Percentiles rank a stretch among this genome's conserved stretches.
These are phyloP conservation scores for Mus minutoides DNA, from an alignment of 2,797 vertebrate species.

Conservation along the genomic window DNA sequence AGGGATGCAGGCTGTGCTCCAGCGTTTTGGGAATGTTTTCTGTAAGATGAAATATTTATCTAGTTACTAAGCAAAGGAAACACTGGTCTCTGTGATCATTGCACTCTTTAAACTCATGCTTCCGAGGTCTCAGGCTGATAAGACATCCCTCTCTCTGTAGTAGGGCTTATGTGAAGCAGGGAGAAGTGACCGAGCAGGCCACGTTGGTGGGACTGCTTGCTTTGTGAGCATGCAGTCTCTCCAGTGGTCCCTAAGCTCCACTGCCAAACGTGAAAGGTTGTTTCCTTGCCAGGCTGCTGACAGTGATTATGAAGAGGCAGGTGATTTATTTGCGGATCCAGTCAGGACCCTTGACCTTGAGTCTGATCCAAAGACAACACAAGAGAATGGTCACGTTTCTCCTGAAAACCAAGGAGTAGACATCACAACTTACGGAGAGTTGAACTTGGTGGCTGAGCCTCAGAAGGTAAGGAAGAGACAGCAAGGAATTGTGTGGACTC, in stretches of 20 bases:
- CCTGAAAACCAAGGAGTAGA: constrained; percentile 58
- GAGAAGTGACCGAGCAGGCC: not conserved
- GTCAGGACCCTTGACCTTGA: constrained; percentile 80
- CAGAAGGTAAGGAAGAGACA: constrained; percentile 88
- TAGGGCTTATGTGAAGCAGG: not conserved
- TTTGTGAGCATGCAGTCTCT: not conserved
- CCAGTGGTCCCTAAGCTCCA: not conserved
- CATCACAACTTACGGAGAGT: constrained; percentile 89
- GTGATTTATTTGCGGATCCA: constrained; percentile 82
- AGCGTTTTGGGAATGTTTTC: not conserved
- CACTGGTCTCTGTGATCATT: not conserved
- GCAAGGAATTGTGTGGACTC: not conserved
- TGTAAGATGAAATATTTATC: not conserved
- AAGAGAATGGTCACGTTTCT: constrained; percentile 42
- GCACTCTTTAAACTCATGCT: not conserved
- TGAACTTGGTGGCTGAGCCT: constrained; percentile 94
- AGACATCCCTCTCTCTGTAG: not conserved
- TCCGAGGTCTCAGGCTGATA: not conserved
- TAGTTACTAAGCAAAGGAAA: not conserved
- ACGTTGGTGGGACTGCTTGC: not conserved
- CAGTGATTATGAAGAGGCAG: constrained; percentile 90
- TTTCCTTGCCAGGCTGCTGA: constrained; percentile 87
- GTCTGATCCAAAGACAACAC: constrained; percentile 67
- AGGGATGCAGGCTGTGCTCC: not conserved
- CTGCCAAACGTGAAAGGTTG: not conserved